These are phyloP conservation scores for Poeciliopsis paucimaculata DNA, from an alignment of 2,797 vertebrate species.

Conservation along the genomic window DNA sequence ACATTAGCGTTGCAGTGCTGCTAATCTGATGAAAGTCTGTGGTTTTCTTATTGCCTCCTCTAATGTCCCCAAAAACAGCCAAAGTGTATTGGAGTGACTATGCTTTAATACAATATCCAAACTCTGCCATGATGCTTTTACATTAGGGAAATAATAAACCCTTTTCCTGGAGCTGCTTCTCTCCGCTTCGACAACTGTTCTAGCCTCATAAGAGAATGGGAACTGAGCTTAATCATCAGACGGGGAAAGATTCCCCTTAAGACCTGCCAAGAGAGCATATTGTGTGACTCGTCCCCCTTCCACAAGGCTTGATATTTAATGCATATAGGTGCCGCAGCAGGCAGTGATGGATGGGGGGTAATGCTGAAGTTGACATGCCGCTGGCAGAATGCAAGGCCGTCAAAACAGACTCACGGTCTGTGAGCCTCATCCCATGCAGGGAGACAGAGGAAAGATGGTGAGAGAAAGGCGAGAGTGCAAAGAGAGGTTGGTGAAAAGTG, in stretches of 20 bases:
- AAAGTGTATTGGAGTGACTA: conserved; percentile 32
- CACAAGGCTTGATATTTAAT: conserved; percentile 66
- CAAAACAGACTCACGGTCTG: conserved; percentile 53
- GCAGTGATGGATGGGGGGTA: conserved; percentile 63
- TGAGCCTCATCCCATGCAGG: conserved; percentile 36
- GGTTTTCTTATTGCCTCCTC: not conserved
- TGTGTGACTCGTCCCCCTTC: conserved; percentile 31
- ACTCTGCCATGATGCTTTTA: conserved; percentile 43
- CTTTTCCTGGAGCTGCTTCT: conserved; percentile 34
- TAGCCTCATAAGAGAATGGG: conserved; percentile 40
- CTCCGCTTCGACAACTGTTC: conserved; percentile 51
- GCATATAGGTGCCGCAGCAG: conserved; percentile 58
- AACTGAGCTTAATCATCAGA: conserved; percentile 58
- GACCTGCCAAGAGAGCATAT: conserved; percentile 51
- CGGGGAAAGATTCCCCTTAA: conserved; percentile 43
- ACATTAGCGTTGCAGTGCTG: conserved; percentile 47
- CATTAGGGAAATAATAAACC: conserved; percentile 65
- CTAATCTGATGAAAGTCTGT: conserved; percentile 19
- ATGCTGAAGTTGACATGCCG: conserved; percentile 50
- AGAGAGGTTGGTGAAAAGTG: conserved; percentile 25
- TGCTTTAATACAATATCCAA: conserved; percentile 55
- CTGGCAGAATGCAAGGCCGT: conserved; percentile 56
- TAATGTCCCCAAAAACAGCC: conserved; percentile 50
- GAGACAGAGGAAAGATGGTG: not conserved
- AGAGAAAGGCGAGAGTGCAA: conserved; percentile 10